These are phyloP conservation scores for Cephus runcator DNA, from an alignment of 2,888 invertebrate species.

Conservation along the genomic window DNA sequence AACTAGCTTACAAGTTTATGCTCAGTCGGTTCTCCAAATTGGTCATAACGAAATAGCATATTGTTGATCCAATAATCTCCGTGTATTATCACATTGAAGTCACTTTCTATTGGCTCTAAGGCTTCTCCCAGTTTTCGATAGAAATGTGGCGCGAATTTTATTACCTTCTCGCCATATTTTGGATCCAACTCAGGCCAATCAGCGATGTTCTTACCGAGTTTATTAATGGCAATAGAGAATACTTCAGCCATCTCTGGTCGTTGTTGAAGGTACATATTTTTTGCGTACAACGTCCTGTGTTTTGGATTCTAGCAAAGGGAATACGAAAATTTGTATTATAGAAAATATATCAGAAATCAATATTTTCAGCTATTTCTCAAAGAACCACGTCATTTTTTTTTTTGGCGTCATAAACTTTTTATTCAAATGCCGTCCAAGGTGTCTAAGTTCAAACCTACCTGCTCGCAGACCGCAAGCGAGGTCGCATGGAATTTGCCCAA, in stretches of 20 bases:
- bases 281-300: constrained; percentile 29
- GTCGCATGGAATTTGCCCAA: constrained; percentile 70
- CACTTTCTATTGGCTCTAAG: background rate
- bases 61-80: background rate
- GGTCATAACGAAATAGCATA: background rate
- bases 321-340: background rate
- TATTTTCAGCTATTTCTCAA: constrained; percentile 65
- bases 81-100: background rate
- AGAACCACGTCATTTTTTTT: constrained; percentile 57
- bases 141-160: constrained; percentile 20
- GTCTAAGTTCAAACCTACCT: constrained; percentile 61
- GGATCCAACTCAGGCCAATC: constrained; percentile 47
- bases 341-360: too few relatives aligned
- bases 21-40: background rate
- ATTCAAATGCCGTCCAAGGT: background rate
- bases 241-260: constrained; percentile 30
- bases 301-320: constrained; percentile 42
- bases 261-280: constrained; percentile 38
- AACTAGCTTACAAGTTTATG: background rate
- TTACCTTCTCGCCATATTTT: constrained; percentile 44
- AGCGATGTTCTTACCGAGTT: constrained; percentile 30
- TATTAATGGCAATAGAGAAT: constrained; percentile 24
- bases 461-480: constrained; percentile 68
- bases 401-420: too few relatives aligned
- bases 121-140: constrained; percentile 25